Base-by-base conservation (phyloP, 2,888 invertebrate species). In the Megaustenia siamemsis region DNA sequence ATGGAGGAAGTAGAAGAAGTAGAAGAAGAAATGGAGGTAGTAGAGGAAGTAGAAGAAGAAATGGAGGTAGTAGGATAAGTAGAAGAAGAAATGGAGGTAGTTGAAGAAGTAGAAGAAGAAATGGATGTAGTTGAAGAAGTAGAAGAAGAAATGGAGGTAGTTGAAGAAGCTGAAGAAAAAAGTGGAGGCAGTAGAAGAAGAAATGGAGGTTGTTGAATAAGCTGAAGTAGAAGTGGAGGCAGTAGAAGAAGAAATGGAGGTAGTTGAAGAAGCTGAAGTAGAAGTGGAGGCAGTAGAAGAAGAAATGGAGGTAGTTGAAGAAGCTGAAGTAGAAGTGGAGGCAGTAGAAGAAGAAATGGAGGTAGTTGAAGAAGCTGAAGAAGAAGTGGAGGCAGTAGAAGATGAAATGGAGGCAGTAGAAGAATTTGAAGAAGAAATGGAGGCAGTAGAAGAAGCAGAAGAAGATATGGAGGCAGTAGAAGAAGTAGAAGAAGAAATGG, bases 231-330 rank as follows among this genome's bases (percentile, higher is more conserved):
- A 60, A 60, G 60, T 24, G 24, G 60, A 60, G 24, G 60, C 10
- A 60, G 60, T 18, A 60, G 60, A 21, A 60, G 60, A 60, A 60
- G 60, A 15, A 60, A 24, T 18, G 24, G 60, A 60, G 24, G 60
- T 18, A 60, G 60, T 18, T 18, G 60, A 60, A 60, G 60, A 60
- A 60, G 60, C 10, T 18, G 76, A 28, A 76, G 76, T 28, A 76
- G 76, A 49, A 76, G 76, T 28, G 53, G 76, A n/a, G 53, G 76
- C 24, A 76, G 76, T 53, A 76, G 76, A 49, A 76, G 76, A 49
- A 76, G 76, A 49, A 76, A 53, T 28, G 53, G 76, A 49, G 53
- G 76, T 28, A 76, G 76, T 28, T 53, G 76, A 28, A 76, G 76
- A 49, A 76, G 76, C 24, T 53, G 76, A 49, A 76, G 76, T 53